A percentile compares a stretch with the other conserved stretches of the same genome.
These are phyloP conservation scores for Uloborus plumipes DNA, from an alignment of 2,888 invertebrate genomes.

Conservation along the genomic window DNA sequence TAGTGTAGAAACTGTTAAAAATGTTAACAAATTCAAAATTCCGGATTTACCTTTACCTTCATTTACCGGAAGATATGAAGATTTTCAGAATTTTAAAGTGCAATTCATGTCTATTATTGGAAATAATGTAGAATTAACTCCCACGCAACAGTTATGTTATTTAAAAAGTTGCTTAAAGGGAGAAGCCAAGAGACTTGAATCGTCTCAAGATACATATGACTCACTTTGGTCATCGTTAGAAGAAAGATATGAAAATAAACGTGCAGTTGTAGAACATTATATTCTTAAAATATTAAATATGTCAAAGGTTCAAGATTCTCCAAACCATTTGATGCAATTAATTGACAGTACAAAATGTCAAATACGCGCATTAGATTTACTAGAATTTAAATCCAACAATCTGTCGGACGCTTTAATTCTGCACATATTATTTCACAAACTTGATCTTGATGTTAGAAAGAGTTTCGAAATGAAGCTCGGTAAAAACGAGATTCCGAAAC, in stretches of 20 bases:
- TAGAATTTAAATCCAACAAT: background rate
- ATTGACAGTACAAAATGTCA: background rate
- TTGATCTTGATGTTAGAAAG: background rate
- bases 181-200: background rate
- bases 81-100: background rate
- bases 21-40: background rate
- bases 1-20: background rate
- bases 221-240: background rate
- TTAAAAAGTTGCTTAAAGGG: too few species aligned
- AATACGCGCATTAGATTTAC: background rate
- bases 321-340: too few species aligned
- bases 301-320: too few species aligned
- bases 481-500: too few species aligned
- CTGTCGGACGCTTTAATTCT: background rate
- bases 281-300: too few species aligned
- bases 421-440: background rate
- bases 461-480: constrained; percentile 15
- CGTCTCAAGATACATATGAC: constrained; percentile 3
- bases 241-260: too few species aligned
- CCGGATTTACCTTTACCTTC: background rate
- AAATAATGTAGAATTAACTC: background rate
- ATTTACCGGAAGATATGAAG: background rate
- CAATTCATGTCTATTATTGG: background rate
- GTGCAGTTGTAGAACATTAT: too few species aligned
- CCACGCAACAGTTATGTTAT: background rate